A percentile compares a stretch with the other conserved stretches of the same genome.
These are phyloP conservation scores for Dasyprocta punctata DNA, from an alignment of 2,113 vertebrate species.

Conservation along the genomic window DNA sequence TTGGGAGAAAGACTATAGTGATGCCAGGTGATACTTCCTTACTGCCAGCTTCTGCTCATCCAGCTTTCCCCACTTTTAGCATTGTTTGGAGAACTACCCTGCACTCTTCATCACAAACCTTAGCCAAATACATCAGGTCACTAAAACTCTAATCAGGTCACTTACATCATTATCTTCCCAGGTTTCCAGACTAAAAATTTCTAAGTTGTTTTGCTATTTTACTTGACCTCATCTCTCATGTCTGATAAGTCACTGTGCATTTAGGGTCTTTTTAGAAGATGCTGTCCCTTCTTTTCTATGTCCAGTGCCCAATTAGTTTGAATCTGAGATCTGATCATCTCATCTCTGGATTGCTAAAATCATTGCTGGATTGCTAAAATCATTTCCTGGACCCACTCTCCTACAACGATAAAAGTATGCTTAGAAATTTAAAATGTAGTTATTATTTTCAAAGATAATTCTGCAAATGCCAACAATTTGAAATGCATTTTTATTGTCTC, in stretches of 20 bases:
- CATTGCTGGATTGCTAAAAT: neutral
- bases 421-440: neutral
- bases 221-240: neutral
- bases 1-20: neutral
- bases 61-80: neutral
- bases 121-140: neutral
- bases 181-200: neutral
- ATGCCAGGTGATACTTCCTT: neutral
- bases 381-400: neutral
- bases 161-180: neutral
- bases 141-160: neutral
- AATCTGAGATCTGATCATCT: neutral
- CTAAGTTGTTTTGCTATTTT: neutral
- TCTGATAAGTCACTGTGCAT: neutral
- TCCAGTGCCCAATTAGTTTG: neutral
- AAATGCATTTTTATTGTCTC: neutral
- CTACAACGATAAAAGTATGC: neutral
- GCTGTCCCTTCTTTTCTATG: neutral
- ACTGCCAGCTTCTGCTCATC: neutral
- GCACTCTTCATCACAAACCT: neutral
- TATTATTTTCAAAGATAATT: neutral
- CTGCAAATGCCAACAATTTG: constrained; percentile 30
- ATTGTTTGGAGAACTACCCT: neutral
- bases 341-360: neutral
- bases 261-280: neutral